phyloP scores from a whole-genome alignment of 2,113 vertebrate species.

The Embiotoca jacksoni region DNA sequence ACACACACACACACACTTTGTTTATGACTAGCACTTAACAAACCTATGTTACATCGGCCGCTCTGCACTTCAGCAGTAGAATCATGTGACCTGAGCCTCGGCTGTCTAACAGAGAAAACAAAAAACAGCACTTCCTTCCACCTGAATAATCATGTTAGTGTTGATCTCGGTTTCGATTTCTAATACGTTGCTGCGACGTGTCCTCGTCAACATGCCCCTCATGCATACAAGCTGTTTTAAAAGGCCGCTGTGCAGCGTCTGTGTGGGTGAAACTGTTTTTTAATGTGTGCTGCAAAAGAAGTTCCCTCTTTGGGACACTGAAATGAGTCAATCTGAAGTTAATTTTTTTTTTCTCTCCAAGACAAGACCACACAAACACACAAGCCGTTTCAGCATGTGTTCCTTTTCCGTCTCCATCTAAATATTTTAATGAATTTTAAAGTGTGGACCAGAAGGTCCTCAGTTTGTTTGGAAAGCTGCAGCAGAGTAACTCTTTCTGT shows the following conservation, averaged over 20 bases:
- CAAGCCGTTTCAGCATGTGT: slow-evolving; percentile 11
- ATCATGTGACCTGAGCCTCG: not conserved
- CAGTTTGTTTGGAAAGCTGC: not conserved
- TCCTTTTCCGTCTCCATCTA: slow-evolving; percentile 13
- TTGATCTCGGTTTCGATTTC: not conserved
- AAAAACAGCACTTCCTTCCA: slow-evolving; percentile 18
- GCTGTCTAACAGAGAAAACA: not conserved
- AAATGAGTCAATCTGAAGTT: not conserved
- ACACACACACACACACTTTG: not conserved
- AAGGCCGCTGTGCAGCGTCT: too few relatives aligned
- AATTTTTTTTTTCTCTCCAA: not conserved
- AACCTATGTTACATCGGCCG: not conserved
- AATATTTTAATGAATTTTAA: slow-evolving; percentile 62
- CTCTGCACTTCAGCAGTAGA: not conserved
- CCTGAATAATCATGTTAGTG: not conserved
- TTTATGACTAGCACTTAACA: slow-evolving; percentile 4
- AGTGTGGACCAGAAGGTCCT: not conserved
- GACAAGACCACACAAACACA: not conserved
- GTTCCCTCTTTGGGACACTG: not conserved
- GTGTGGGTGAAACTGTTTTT: too few relatives aligned
- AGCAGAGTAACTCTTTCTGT: slow-evolving; percentile 1
- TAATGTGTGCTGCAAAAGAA: not conserved
- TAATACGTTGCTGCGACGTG: not conserved
- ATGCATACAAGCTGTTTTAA: too few relatives aligned
- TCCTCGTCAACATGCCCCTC: not conserved